Percentiles rank a stretch among this genome's conserved stretches.
These are phyloP conservation scores for Spatula clypeata DNA, from an alignment of 2,797 vertebrate species.

Conservation along the genomic window DNA sequence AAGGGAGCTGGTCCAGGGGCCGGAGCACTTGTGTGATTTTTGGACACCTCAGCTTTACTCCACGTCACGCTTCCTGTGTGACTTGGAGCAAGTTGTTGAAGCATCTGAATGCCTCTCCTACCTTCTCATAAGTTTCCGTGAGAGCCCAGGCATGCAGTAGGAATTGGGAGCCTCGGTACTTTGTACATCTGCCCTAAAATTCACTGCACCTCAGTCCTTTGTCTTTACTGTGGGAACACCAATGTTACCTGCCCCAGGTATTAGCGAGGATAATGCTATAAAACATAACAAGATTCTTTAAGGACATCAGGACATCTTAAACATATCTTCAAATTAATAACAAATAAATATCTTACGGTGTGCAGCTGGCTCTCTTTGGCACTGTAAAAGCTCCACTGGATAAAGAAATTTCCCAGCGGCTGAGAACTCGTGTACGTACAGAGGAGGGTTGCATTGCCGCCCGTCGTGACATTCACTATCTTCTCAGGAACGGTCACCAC, in stretches of 20 bases:
- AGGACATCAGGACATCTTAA: background rate
- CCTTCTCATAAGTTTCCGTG: background rate
- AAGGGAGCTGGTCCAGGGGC: background rate
- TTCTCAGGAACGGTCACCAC: conserved; percentile 76
- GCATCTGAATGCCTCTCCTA: background rate
- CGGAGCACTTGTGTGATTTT: background rate
- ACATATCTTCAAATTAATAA: background rate
- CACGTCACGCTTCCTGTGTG: background rate
- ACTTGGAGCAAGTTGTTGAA: background rate
- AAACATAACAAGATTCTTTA: background rate
- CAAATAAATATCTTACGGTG: conserved; percentile 74
- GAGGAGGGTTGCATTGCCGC: conserved; percentile 76
- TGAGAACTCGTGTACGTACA: conserved; percentile 67
- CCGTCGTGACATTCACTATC: conserved; percentile 77
- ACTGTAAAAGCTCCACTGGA: conserved; percentile 84
- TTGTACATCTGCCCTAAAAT: background rate
- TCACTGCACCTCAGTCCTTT: background rate
- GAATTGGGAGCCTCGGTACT: background rate
- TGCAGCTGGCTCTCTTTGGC: conserved; percentile 46
- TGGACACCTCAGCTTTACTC: conserved; percentile 22
- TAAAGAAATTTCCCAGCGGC: conserved; percentile 37
- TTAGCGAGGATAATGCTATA: background rate
- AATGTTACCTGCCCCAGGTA: background rate
- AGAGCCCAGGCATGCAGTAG: background rate
- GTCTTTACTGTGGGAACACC: background rate